phyloP scores from a whole-genome alignment of 2,888 invertebrate species.

The Cantharis rustica region DNA sequence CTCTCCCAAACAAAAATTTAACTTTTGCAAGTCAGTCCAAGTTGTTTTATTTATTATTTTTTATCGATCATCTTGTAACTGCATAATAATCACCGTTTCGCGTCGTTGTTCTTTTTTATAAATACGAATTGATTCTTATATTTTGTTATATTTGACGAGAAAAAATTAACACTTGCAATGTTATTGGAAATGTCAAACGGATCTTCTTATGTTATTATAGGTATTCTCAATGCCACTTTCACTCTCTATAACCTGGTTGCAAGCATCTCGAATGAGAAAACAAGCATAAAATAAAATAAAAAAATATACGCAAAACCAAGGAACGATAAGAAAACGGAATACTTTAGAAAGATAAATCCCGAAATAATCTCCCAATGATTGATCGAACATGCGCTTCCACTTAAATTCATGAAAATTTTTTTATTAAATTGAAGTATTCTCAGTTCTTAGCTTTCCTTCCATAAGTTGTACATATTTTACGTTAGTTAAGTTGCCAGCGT shows the following conservation, averaged over 20 bases:
- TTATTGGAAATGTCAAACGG: background rate
- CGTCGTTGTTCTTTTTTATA: background rate
- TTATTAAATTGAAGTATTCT: background rate
- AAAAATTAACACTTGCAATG: background rate
- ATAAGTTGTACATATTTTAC: no score
- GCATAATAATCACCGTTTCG: background rate
- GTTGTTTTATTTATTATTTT: background rate
- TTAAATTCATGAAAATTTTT: background rate
- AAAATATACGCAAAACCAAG: background rate
- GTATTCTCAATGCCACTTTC: background rate
- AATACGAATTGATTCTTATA: background rate
- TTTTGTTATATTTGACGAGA: background rate
- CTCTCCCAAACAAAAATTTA: background rate
- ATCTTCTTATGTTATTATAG: background rate
- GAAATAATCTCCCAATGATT: background rate
- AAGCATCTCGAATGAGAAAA: background rate
- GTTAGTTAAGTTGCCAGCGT: no score
- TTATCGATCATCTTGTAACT: background rate
- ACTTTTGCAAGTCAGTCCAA: background rate
- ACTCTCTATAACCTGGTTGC: background rate
- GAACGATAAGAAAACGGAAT: background rate
- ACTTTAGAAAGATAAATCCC: background rate
- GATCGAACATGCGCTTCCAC: background rate
- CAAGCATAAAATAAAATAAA: background rate
- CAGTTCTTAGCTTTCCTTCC: background rate